Base-by-base conservation (phyloP, 2,113 vertebrate genomes). In the Shinisaurus crocodilurus region DNA sequence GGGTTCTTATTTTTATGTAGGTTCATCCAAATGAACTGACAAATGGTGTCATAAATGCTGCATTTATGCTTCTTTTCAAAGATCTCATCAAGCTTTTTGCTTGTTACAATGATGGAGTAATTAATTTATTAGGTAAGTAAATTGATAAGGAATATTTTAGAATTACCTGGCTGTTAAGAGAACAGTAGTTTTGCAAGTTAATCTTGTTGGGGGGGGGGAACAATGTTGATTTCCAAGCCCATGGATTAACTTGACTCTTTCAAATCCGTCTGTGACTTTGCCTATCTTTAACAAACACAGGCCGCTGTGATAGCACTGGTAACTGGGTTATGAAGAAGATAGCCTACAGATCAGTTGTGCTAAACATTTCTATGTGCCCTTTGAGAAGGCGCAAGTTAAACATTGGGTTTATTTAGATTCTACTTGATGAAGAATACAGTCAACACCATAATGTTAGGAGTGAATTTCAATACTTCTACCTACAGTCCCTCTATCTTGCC, bases 1-100 rank as follows among this genome's bases (percentile, higher is more conserved):
- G 82, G 3, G 88, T 69, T 95, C 95, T 95, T 86, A 48, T 96
- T 92, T 96, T 88, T 93, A 91, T 88, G 43, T 85, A 99, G 99
- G 99, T 99, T 93, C 98, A 99, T 95, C 98, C 98, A 94, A 98
- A 98, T 93, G 99, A 99, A 86, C 97, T 99, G 94, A 98, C 98
- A 95, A 99, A 99, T 75, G 98, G 98, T 37, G 99, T 99, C 95
- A 99, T 99, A 97, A 99, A 99, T 94, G 98, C 98, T 97, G 98
- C 98, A 95, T 99, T 99, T 95, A 98, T 99, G 95, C 98, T 99
- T 83, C 98, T 99, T 82, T 99, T 99, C 97, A 99, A 99, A 98
- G 99, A 99, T 95, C 98, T 99, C 94, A 99, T 99, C 95, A 99
- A 99, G 97, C 97, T 99, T 92, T 99, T 99, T 89, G 99, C 99